phyloP scores from a whole-genome alignment of 1,140 invertebrate genomes.

The Bombus confusus region DNA sequence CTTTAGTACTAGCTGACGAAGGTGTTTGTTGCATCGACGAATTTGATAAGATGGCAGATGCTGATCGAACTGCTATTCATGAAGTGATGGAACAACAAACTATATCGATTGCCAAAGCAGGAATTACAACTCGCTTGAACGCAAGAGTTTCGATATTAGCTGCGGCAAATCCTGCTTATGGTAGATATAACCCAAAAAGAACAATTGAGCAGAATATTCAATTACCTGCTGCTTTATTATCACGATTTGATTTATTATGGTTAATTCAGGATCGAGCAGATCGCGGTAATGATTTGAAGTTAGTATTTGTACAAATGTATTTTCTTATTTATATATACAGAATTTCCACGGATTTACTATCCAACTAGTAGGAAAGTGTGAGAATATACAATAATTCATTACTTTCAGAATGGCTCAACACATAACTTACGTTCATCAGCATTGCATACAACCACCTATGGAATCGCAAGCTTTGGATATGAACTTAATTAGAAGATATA shows the following conservation, averaged over 20 bases:
- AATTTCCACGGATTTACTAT: background rate
- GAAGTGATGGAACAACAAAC: conserved; percentile 99
- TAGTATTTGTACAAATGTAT: conserved; percentile 46
- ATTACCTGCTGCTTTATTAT: conserved; percentile 98
- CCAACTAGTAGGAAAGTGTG: too few relatives aligned
- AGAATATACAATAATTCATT: conserved; percentile 13
- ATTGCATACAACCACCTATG: conserved; percentile 92
- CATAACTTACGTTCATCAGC: conserved; percentile 98
- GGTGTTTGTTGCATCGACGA: conserved; percentile 99
- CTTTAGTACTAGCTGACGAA: conserved; percentile 98
- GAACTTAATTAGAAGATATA: conserved; percentile 96
- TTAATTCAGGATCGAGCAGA: conserved; percentile 97
- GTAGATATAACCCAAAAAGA: conserved; percentile 97
- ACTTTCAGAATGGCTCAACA: conserved; percentile 95
- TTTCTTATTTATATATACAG: conserved; percentile 3
- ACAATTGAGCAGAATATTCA: conserved; percentile 99
- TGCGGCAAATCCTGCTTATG: conserved; percentile 99
- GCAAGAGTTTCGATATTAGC: conserved; percentile 98
- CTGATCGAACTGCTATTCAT: conserved; percentile 98
- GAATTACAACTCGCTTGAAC: conserved; percentile 99
- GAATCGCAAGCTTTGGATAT: conserved; percentile 92
- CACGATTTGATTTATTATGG: conserved; percentile 99
- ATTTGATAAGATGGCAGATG: conserved; percentile 99
- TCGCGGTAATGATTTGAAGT: conserved; percentile 94
- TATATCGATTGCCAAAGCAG: conserved; percentile 99